Base-by-base conservation (phyloP, 2,113 vertebrate genomes). In the Sander vitreus region DNA sequence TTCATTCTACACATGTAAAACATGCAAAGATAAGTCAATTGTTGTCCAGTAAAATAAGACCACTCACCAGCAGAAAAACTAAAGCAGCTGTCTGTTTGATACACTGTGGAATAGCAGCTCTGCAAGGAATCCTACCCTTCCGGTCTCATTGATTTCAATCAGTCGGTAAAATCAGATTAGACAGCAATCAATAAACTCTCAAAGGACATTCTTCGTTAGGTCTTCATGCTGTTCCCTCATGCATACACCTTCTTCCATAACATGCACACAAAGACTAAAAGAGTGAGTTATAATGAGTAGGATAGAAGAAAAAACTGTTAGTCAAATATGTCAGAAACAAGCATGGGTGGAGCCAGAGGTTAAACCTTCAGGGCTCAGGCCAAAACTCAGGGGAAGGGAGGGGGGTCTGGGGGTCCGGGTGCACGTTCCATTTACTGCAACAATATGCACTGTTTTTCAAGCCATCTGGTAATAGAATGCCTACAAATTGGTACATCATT, bases 181-280 rank as follows among this genome's bases (percentile, higher is more conserved):
- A 39, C 78, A 57, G 55, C n/a, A 39, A 91, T 92, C 87, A 85
- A 93, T 85, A 74, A 84, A 74, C 3, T 15, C 25, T 83, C 72
- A 89, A 90, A 88, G 84, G 66, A 80, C 78, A 65, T 51, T 79
- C 84, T 88, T 83, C 85, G 82, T 83, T 85, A 77, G 62, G 16
- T 76, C 74, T 65, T 74, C 6, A 64, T 81, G 78, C 76, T n/a
- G 6, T 30, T 76, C 36, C 69, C 19, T 80, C 85, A 75, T 84
- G 67, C 65, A 85, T 0, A 73, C 27, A n/a, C 33, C 48, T 0
- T 54, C 63, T 12, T 76, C 36, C 9, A 11, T 5, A 27, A 12
- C 78, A 80, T 87, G 84, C 78, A 79, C 67, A 30, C 23, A 76
- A 19, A 65, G 18, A 64, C 30, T 54, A 14, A 66, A 50, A 76